Conservation (phyloP, 2,797 vertebrate genomes). For the Phalanger gymnotis region DNA sequence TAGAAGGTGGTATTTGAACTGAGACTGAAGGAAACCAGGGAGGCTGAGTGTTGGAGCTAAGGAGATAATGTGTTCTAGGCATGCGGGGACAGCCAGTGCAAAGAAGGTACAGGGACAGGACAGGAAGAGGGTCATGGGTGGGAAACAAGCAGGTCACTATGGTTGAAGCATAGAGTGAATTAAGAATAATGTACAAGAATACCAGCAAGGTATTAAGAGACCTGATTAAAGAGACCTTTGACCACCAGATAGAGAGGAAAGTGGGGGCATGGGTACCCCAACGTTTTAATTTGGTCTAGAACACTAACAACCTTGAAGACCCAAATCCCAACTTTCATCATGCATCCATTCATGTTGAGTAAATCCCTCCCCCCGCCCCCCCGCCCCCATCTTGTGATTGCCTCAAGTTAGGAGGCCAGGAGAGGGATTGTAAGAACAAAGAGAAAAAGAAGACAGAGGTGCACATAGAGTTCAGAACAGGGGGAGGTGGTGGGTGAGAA, state of each 20-base stretch:
- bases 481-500: background rate
- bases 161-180: background rate
- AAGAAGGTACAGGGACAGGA: background rate
- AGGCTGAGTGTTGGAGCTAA: no score
- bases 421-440: background rate
- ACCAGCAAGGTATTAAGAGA: background rate
- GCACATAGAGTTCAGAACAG: background rate
- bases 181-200: background rate
- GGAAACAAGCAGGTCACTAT: background rate
- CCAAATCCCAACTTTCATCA: background rate
- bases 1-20: background rate
- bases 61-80: no score
- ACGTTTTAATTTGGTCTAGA: background rate
- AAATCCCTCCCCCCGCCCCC: background rate
- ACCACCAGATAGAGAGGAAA: background rate
- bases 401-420: background rate
- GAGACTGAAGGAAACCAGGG: background rate
- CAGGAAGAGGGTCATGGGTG: background rate
- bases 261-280: background rate
- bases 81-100: no score
- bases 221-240: background rate
- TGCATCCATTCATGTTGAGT: background rate
- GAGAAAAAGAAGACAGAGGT: background rate
- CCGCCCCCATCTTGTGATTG: background rate
- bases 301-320: background rate